Base-by-base conservation (phyloP, 2,888 invertebrate genomes). In the Trissolcus brochymenae region DNA sequence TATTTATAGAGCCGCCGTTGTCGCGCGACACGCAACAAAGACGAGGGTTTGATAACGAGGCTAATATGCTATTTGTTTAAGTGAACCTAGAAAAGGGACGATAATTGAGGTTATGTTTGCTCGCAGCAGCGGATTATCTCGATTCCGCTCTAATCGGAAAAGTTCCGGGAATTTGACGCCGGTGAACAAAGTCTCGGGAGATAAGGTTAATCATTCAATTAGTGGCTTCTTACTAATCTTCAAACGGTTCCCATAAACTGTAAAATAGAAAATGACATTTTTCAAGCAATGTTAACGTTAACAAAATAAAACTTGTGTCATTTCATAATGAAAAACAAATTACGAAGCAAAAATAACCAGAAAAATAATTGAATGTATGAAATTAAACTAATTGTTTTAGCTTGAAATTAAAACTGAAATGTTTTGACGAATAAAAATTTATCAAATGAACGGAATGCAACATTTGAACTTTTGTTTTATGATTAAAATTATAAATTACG, bases 71-170 rank as follows among this genome's bases (percentile, higher is more conserved):
- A 66, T 59, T 59, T 19, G 67, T 41, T 53, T 53, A 53, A 49
- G 50, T 40, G 40, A 60, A 19, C 60, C 57, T 56, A 66, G 59
- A 55, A 40, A 25, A 54, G 25, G 49, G 40, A 19, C 35, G 59
- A 65, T 60, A 68, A 60, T 54, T 60, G 68, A 68, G 68, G 68
- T 68, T 68, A 60, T 68, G 60, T 68, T 54, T 43, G 54, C 49
- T 11, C 54, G 35, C 46, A 46, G n/a, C 46, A 25, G 0, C 54
- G 57, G 68, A 51, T 55, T 68, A 68, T 68, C 68, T 19, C 46
- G 54, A 60, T 54, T 68, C 60, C 14, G 35, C 17, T 46, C 54
- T 60, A 60, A 60, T 68, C 60, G 40, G 67, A 67, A 67, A 59
- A 59, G 43, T 67, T 67, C 59, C 19, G 25, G 16, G 67, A 67